Percentiles rank a stretch among this genome's conserved stretches.
phyloP scores from a whole-genome alignment of 92 coral and sea anemone species.

The Zoanthus solanderi region DNA sequence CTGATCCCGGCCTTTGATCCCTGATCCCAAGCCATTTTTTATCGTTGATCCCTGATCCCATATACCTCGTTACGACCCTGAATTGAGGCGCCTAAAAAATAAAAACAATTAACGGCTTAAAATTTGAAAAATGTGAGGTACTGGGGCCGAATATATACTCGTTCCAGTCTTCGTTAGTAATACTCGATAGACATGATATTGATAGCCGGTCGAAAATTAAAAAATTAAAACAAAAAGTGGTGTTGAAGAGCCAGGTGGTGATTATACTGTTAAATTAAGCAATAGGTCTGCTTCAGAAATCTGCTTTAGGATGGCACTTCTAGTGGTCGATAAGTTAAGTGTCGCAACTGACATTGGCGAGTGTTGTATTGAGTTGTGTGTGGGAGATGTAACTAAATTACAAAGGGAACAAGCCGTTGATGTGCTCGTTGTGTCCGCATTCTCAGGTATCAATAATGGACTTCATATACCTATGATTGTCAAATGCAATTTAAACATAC shows the following conservation, averaged over 20 bases:
- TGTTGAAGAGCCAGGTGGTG: not conserved
- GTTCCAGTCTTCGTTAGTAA: not conserved
- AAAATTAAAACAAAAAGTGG: not conserved
- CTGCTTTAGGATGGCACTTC: slow-evolving; percentile 45
- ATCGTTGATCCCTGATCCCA: no score
- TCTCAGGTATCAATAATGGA: slow-evolving; percentile 71
- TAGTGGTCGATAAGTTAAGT: slow-evolving; percentile 66
- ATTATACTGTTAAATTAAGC: not conserved
- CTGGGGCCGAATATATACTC: not conserved
- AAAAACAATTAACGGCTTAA: no score
- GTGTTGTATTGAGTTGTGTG: slow-evolving; percentile 88
- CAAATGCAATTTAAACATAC: no score
- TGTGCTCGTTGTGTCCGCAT: slow-evolving; percentile 95
- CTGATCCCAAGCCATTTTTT: no score
- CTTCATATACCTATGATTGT: no score
- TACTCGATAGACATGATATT: not conserved
- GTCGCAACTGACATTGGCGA: slow-evolving; percentile 78
- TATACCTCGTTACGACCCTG: no score
- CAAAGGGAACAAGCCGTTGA: slow-evolving; percentile 85
- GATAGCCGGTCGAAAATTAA: not conserved
- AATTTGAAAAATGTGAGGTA: not conserved
- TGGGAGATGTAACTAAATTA: slow-evolving; percentile 91
- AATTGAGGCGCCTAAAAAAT: no score
- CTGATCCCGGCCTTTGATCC: no score
- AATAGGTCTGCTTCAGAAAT: not conserved